These are phyloP conservation scores for Cotesia chilonis DNA, from an alignment of 1,140 invertebrate genomes.

Conservation along the genomic window DNA sequence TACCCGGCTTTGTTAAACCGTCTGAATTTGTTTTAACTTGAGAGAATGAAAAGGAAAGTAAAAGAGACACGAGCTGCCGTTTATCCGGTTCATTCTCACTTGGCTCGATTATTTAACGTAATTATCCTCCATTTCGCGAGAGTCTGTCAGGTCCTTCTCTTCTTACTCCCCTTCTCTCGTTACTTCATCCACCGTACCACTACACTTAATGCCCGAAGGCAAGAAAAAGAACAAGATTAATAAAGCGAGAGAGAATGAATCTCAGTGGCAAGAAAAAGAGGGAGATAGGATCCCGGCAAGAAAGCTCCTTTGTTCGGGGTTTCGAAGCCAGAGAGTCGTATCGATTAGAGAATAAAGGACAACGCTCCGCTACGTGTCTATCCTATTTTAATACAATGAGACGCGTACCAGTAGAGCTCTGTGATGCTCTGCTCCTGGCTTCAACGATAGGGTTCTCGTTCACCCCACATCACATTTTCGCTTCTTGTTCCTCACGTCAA, in stretches of 20 bases:
- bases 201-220: background rate
- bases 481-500: constrained; percentile 30
- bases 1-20: constrained; percentile 16
- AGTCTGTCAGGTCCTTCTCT: background rate
- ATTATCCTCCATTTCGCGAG: constrained; percentile 39
- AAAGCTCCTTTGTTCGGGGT: constrained; percentile 20
- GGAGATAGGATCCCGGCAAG: background rate
- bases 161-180: constrained; percentile 8
- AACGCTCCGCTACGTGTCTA: constrained; percentile 29
- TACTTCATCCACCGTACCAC: constrained; percentile 9
- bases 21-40: constrained; percentile 36
- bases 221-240: constrained; percentile 6
- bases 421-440: background rate
- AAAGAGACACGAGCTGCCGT: constrained; percentile 27
- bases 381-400: constrained; percentile 33
- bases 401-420: background rate
- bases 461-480: too few species aligned
- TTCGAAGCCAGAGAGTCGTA: constrained; percentile 30
- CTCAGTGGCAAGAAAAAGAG: background rate
- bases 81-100: constrained; percentile 43
- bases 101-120: constrained; percentile 42
- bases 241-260: background rate
- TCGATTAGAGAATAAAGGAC: constrained; percentile 36
- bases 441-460: background rate
- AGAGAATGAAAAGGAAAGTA: background rate